A percentile compares a stretch with the other conserved stretches of the same genome.
phyloP scores from a whole-genome alignment of 2,888 invertebrate genomes.

The Ochlodes sylvanus region DNA sequence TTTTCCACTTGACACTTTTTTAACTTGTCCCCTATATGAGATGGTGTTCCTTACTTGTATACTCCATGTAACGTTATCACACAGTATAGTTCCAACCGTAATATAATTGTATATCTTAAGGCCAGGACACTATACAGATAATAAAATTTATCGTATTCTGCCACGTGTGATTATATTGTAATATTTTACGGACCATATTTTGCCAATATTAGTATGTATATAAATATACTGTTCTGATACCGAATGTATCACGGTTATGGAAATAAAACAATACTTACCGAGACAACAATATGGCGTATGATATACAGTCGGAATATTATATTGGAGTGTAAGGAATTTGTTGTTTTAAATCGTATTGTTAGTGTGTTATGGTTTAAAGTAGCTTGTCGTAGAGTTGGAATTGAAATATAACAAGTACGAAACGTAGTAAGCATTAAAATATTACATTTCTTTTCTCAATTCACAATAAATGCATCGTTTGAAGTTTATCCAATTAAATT shows the following conservation, averaged over 20 bases:
- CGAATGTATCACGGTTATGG: slow-evolving; percentile 29
- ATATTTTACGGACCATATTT: slow-evolving; percentile 67
- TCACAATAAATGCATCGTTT: neutral
- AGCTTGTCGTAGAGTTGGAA: slow-evolving; percentile 25
- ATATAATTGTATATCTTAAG: slow-evolving; percentile 13
- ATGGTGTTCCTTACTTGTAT: no score
- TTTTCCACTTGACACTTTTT: no score
- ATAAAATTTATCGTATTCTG: slow-evolving; percentile 30
- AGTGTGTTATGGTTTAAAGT: slow-evolving; percentile 51
- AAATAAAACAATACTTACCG: slow-evolving; percentile 4
- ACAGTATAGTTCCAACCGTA: slow-evolving; percentile 19
- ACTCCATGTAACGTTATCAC: neutral
- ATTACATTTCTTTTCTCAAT: neutral
- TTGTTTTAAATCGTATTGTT: slow-evolving; percentile 31
- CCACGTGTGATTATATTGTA: slow-evolving; percentile 45
- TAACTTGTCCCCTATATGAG: no score
- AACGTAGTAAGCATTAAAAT: neutral
- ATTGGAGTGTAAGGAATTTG: slow-evolving; percentile 7
- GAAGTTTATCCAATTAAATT: no score
- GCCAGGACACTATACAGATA: slow-evolving; percentile 27
- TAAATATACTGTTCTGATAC: slow-evolving; percentile 48
- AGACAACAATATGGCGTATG: neutral
- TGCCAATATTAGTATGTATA: slow-evolving; percentile 70
- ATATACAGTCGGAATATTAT: neutral
- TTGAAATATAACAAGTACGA: slow-evolving; percentile 26